Evolutionary conservation across 2,797 vertebrate genomes (phyloP), one percentile per base, ranked within the genome.

Genomic region (Gallinago stenura): DNA sequence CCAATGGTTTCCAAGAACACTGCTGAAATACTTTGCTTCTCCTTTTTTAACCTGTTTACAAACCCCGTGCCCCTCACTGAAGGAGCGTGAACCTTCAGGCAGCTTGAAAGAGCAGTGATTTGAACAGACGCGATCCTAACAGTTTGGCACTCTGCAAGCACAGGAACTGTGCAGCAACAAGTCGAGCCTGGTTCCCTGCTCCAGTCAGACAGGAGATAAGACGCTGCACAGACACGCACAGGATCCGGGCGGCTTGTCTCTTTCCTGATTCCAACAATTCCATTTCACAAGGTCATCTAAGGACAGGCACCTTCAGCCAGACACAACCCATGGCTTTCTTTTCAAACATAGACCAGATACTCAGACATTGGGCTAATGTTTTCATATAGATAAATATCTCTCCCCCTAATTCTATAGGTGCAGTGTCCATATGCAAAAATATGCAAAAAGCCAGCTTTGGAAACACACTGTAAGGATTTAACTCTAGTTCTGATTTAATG

Each of bases 191-290:
- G 85, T 31, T 75, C 83, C 66, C 54, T 37, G 58, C 77, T 65
- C 77, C 90, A 83, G 80, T 72, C 94, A 95, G 92, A 96, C 87
- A 41, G 5, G 51, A 95, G 95, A 95, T 87, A 97, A 95, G 82
- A 60, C 79, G 56, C 35, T 48, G 93, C 75, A 76, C 86, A 89
- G 68, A 87, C 72, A 70, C 0, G 31, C 41, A 79, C 72, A 71
- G 78, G 62, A 95, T 87, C 87, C 53, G 79, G 93, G 82, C 94
- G 73, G 90, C 73, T 92, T 35, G 76, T 46, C 94, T 39, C 43
- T 12, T 70, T 75, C 72, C 77, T 6, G 21, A 62, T 33, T 95
- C 88, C 93, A 95, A 70, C 69, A 90, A 25, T 54, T 54, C 43
- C 51, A 72, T 84, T 96, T 60, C n/a, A 22, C 39, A 87, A 90